These are phyloP conservation scores for Nestor notabilis DNA, from an alignment of 2,113 vertebrate genomes.

Conservation along the genomic window DNA sequence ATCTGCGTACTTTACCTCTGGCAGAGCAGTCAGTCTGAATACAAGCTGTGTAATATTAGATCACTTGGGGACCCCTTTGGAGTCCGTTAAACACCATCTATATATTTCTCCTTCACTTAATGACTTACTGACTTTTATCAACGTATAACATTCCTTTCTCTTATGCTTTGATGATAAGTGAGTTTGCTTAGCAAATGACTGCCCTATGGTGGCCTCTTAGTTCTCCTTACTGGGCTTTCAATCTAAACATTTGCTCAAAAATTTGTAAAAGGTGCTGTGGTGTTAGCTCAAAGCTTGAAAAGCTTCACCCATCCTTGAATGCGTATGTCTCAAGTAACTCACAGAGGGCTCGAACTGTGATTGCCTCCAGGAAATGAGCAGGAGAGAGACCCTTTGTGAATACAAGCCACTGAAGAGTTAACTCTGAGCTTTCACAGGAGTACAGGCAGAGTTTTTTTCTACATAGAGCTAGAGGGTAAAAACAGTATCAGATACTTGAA, in stretches of 20 bases:
- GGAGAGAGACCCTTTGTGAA: neutral
- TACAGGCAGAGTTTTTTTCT: neutral
- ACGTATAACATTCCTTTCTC: neutral
- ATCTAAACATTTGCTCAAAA: conserved; percentile 9
- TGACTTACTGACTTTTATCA: neutral
- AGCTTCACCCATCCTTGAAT: neutral
- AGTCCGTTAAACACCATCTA: neutral
- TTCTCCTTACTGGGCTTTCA: neutral
- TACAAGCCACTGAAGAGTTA: neutral
- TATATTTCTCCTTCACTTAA: neutral
- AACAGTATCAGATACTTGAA: neutral
- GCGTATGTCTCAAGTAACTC: neutral
- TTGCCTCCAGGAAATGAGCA: neutral
- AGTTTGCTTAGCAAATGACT: conserved; percentile 38
- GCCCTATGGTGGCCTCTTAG: neutral
- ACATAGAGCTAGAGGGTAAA: neutral
- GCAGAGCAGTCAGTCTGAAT: neutral
- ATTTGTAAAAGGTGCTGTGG: neutral
- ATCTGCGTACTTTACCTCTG: conserved; percentile 5
- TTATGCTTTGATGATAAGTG: conserved; percentile 12
- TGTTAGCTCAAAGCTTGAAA: neutral
- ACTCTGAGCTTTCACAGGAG: neutral
- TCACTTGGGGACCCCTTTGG: neutral
- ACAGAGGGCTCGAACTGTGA: neutral
- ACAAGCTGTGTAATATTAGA: neutral